Percentiles rank a stretch among this genome's conserved stretches.
Conservation (phyloP, 2,113 vertebrate species). For the Anolis sagrei region DNA sequence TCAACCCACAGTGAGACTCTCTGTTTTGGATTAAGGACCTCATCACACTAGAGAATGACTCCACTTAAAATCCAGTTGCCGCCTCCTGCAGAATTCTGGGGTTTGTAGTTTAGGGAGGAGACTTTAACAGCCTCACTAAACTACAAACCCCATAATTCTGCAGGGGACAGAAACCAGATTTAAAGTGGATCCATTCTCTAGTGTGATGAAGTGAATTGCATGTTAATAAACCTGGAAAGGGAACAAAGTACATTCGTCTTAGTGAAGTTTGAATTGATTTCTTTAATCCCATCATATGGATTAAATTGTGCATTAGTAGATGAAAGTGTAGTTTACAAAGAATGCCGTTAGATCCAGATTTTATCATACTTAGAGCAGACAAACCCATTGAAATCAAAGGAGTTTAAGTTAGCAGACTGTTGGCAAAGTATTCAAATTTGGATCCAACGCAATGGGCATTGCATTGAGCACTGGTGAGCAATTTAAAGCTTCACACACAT, state of each 20-base stretch:
- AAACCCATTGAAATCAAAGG: neutral
- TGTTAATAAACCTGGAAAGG: constrained; percentile 41
- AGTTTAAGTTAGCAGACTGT: neutral
- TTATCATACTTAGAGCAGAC: neutral
- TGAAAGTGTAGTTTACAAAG: neutral
- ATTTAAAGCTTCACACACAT: neutral
- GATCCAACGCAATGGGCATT: neutral
- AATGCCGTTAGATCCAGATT: neutral
- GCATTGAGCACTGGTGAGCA: neutral
- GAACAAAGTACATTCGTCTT: constrained; percentile 46
- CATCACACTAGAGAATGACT: no score
- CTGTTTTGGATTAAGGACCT: constrained; percentile 55
- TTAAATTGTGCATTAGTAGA: constrained; percentile 53
- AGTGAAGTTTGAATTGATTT: constrained; percentile 36
- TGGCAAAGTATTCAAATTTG: neutral
- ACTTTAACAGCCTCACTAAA: no score
- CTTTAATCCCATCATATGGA: constrained; percentile 58
- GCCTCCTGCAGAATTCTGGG: no score
- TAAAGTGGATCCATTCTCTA: no score
- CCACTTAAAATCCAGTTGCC: no score
- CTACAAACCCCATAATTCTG: no score
- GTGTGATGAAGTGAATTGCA: constrained; percentile 59
- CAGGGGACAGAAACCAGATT: no score
- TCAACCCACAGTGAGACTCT: constrained; percentile 60
- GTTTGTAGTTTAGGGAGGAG: no score